Evolutionary conservation across 2,797 vertebrate species (phyloP), one percentile per base, ranked within the genome.

Genomic region (Monodelphis domestica): DNA sequence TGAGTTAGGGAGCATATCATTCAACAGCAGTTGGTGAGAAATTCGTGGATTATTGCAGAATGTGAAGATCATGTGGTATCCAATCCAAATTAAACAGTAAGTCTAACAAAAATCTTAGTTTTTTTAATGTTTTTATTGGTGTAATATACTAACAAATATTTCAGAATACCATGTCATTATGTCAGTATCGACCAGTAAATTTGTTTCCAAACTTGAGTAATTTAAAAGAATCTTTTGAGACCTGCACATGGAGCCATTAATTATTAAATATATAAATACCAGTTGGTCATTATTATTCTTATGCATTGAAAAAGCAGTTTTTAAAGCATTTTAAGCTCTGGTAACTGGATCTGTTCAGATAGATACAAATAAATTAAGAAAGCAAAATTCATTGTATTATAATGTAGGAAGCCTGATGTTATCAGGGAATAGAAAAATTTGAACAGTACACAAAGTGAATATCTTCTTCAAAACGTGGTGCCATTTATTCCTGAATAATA

Each of bases 21-120:
- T 70, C n/a, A 38, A 21, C 97, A 3, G 53, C 98, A 97, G 96
- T 96, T 96, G 98, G 97, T 24, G 53, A 98, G 97, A 98, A 97
- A 97, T 97, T 98, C 98, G 97, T 98, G 97, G 95, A 97, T 97
- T 98, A 96, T 97, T 97, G 45, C 90, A 0, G 0, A 96, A 97
- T 98, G 93, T 97, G 97, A 98, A 97, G 97, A 98, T 97, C 98
- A 96, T 98, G 98, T 98, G 98, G 98, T 98, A 98, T 98, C 89
- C 53, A 96, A 98, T 98, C 98, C 98, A 98, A 98, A 96, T 52
- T 95, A 97, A 98, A 98, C 98, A 99, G 98, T 98, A 98, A 97
- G 98, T 99, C 97, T 98, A 97, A 98, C 95, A 97, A 97, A 98
- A 95, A 98, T 96, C 89, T 96, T 91, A 78, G 55, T 53, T 95